These are phyloP conservation scores for Ypsolopha scabrella DNA, from an alignment of 2,888 invertebrate genomes.

Conservation along the genomic window DNA sequence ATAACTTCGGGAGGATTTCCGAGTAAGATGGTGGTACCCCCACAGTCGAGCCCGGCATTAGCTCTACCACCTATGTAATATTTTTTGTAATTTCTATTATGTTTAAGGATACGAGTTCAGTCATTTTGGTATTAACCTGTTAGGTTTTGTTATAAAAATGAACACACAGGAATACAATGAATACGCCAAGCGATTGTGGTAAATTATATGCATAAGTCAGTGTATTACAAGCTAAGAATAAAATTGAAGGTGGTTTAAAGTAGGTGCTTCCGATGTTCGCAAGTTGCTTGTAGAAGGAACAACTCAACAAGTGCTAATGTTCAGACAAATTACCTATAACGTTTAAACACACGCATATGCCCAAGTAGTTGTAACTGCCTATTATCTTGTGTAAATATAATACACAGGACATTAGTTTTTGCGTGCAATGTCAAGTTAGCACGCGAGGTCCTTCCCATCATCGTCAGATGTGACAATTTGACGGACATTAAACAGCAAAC, in stretches of 20 bases:
- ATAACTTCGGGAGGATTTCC: no score
- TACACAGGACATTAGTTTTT: neutral
- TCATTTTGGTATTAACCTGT: no score
- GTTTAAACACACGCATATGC: neutral
- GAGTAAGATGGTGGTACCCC: no score
- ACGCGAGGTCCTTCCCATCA: conserved; percentile 29
- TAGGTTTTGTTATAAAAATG: no score
- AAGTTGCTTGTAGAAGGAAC: neutral
- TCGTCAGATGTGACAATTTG: neutral
- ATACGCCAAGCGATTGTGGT: no score
- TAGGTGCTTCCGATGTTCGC: neutral
- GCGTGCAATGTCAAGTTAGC: conserved; percentile 27
- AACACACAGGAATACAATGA: no score
- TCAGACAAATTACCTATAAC: neutral
- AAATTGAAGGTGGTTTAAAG: neutral
- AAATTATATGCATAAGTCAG: no score
- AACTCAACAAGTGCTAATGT: conserved; percentile 1
- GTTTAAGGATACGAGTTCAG: no score
- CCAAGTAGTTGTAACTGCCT: neutral
- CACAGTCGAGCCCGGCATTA: no score
- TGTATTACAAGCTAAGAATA: no score
- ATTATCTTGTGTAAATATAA: conserved; percentile 1
- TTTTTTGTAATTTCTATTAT: no score
- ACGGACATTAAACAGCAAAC: neutral
- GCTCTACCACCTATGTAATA: no score